Base-by-base conservation (phyloP, 1,140 invertebrate species). In the Carposina sasakii region DNA sequence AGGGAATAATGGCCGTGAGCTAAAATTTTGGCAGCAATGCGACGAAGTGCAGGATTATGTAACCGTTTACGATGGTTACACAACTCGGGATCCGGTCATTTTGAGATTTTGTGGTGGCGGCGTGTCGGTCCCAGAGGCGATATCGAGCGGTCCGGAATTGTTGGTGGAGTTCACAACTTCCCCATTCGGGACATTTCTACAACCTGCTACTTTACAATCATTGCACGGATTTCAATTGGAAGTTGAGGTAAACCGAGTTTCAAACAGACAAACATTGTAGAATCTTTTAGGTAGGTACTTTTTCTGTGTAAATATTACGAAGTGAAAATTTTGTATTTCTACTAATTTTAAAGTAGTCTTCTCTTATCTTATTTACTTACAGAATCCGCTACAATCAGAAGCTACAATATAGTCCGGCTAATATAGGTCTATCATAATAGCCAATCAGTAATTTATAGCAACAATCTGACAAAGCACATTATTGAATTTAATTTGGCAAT, bases 91-190 rank as follows among this genome's bases (percentile, higher is more conserved):
- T 77, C 93, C 94, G 3, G 90, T 96, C 48, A 91, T 97, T 54
- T 82, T 96, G 52, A 94, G 94, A 81, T 96, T 97, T 75, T 97
- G 95, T 68, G 95, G 95, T 1, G 92, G 92, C 24, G 95, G 94
- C 26, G 90, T 93, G 60, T 88, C 92, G 0, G 91, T 96, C 21
- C 94, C 94, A 0, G 90, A 92, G 64, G 90, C 93, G 12, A 89
- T 93, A 48, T 95, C 94, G 44, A 95, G 93, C 67, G 93, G 93
- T 0, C 91, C 93, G 28, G 94, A 96, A 72, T 87, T 96, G 49
- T 85, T 96, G 34, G 93, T 96, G 19, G 94, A 96, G 78, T 95
- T 96, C 74, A 94, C 93, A 48, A 95, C 93, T n/a, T 95, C 93
- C 17, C 92, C 94, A 2, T 95, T 93, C 81, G 94, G 94, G 63